Evolutionary conservation across 2,797 vertebrate species (phyloP), one percentile per base, ranked within the genome.

Genomic region (Characodon lateralis): DNA sequence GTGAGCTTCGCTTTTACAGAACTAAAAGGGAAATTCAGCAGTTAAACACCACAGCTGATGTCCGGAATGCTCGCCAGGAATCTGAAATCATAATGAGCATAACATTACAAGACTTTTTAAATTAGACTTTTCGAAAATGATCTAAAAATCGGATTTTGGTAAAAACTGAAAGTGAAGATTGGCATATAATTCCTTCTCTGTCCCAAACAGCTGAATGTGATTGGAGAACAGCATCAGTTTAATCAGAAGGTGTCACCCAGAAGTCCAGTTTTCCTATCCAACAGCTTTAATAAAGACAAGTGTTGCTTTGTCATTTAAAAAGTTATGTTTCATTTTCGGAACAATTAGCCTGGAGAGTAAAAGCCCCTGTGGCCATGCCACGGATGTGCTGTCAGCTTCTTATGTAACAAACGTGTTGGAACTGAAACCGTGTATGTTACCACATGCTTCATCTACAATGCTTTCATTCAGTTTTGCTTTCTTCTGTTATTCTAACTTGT

Each of bases 301-400:
- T 80, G 58, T 55, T 80, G 74, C 84, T 85, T 68, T 59, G 39
- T 81, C 76, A 71, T 86, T 73, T 86, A 87, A 80, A 85, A 56
- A 72, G 66, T 69, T 82, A 43, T 58, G 72, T 71, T 71, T 88
- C 59, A 84, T 72, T 80, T 80, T 50, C 78, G 80, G 82, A 87
- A 82, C 78, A 58, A 73, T 78, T 76, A 65, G 75, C 70, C 61
- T 74, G 74, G 55, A 81, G 66, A 83, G 81, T 77, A 88, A 91
- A 88, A 79, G 72, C 79, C 73, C 85, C 68, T 20, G 77, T 65
- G 76, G 85, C 84, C 59, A 46, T 50, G 26, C 80, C 80, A 78
- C 87, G 85, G 74, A 82, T 77, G 72, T 56, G 65, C 80, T 83
- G 87, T 87, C 88, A 88, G 76, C 68, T 68, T 8, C 74, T 92